These are phyloP conservation scores for Norana najaformis DNA, from an alignment of 2,888 invertebrate species.

Conservation along the genomic window DNA sequence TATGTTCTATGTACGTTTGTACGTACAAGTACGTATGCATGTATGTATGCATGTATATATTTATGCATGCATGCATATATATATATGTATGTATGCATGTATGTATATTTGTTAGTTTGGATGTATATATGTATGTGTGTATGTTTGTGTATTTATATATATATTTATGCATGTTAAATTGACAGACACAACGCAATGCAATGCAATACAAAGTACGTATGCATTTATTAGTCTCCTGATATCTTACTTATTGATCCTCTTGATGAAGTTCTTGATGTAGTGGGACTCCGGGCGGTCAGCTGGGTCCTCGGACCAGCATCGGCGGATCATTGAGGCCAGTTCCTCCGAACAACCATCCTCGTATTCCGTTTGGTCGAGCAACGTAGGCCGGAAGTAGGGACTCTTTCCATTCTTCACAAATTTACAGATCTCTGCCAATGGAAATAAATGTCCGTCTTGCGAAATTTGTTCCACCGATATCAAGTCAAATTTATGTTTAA, in stretches of 20 bases:
- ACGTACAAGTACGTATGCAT: background rate
- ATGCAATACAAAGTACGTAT: background rate
- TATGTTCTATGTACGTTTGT: too few relatives aligned
- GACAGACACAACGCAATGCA: background rate
- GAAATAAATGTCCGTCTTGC: background rate
- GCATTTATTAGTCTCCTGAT: background rate
- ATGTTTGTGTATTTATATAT: background rate
- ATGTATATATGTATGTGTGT: background rate
- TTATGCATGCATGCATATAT: background rate
- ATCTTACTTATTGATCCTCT: conserved; percentile 85
- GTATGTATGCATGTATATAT: background rate
- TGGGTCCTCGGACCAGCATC: conserved; percentile 93
- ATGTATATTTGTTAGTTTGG: background rate
- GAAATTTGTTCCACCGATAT: background rate
- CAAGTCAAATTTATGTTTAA: background rate
- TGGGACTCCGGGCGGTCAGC: conserved; percentile 88
- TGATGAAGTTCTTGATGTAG: conserved; percentile 81
- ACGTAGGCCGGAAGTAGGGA: conserved; percentile 77
- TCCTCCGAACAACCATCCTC: conserved; percentile 64
- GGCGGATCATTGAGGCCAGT: conserved; percentile 78
- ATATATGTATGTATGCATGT: background rate
- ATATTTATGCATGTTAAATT: background rate
- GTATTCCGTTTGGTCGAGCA: conserved; percentile 60
- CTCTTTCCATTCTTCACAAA: conserved; percentile 71
- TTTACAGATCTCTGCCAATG: conserved; percentile 75